A percentile compares a stretch with the other conserved stretches of the same genome.
Conservation (phyloP, 1,140 invertebrate genomes). For the Dryas iulia region DNA sequence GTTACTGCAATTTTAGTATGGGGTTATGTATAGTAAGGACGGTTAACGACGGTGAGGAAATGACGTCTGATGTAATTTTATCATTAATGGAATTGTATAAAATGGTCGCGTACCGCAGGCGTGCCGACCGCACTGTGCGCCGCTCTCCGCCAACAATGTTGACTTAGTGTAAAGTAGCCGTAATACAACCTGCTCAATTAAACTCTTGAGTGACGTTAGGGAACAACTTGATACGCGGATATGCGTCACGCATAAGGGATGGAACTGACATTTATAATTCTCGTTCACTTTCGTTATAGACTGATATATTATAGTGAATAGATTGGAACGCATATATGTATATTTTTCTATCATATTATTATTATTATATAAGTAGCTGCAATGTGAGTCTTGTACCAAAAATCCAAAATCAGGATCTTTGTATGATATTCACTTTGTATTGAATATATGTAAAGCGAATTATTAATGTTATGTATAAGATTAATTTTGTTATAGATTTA, state of each 20-base stretch:
- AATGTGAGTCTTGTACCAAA: background rate
- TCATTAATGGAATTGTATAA: slow-evolving; percentile 75
- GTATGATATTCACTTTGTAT: background rate
- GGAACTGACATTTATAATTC: slow-evolving; percentile 51
- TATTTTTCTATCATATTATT: slow-evolving; percentile 3
- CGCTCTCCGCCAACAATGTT: slow-evolving; percentile 71
- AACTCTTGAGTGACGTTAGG: slow-evolving; percentile 66
- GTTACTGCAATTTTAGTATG: slow-evolving; percentile 70
- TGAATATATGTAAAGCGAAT: background rate
- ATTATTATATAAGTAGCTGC: background rate
- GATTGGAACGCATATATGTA: background rate
- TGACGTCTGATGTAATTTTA: slow-evolving; percentile 76
- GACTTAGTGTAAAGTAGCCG: slow-evolving; percentile 72
- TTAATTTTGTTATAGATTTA: slow-evolving; percentile 31
- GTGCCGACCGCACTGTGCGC: slow-evolving; percentile 46
- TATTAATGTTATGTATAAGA: slow-evolving; percentile 21
- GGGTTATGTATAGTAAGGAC: slow-evolving; percentile 74
- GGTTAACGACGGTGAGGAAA: slow-evolving; percentile 68
- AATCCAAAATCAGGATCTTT: background rate
- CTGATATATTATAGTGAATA: background rate
- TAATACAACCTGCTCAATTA: slow-evolving; percentile 76
- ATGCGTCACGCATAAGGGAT: slow-evolving; percentile 22
- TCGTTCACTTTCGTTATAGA: background rate
- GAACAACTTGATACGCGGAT: slow-evolving; percentile 47
- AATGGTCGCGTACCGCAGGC: slow-evolving; percentile 70